Evolutionary conservation across 2,888 invertebrate genomes (phyloP).

Genomic region (Anthophora plumipes): DNA sequence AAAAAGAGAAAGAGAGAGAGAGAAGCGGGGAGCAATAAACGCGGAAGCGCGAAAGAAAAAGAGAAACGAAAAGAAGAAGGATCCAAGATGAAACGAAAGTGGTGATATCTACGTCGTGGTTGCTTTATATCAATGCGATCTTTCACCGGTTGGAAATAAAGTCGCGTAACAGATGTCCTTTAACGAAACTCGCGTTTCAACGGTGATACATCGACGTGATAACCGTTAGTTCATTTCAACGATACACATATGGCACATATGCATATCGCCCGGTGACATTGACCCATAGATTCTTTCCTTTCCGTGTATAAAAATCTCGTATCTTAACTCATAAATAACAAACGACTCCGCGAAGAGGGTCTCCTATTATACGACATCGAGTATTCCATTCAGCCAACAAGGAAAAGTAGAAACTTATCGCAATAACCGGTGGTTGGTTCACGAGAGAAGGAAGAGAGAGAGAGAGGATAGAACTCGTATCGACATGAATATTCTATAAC

Average conservation of each 20-base stretch:
- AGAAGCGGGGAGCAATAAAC: neutral
- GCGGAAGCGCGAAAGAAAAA: neutral
- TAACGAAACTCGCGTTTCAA: neutral
- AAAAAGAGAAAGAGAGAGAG: neutral
- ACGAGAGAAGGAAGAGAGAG: neutral
- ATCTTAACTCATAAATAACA: slow-evolving; percentile 10
- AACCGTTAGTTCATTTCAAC: neutral
- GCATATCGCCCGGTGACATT: neutral
- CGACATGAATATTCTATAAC: slow-evolving; percentile 4
- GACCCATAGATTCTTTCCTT: neutral
- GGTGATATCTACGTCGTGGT: neutral
- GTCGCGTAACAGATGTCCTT: slow-evolving; percentile 4
- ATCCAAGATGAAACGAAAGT: no score
- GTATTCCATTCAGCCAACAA: neutral
- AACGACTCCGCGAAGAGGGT: neutral
- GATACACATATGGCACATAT: neutral
- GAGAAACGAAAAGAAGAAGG: neutral
- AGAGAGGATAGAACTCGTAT: neutral
- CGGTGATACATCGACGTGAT: neutral
- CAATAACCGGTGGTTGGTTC: neutral
- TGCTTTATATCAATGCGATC: neutral
- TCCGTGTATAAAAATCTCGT: neutral
- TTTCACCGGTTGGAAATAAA: neutral
- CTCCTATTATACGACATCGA: neutral
- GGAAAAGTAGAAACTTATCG: neutral